Conservation (phyloP, 1,140 invertebrate species). For the Trichonephila clavata region DNA sequence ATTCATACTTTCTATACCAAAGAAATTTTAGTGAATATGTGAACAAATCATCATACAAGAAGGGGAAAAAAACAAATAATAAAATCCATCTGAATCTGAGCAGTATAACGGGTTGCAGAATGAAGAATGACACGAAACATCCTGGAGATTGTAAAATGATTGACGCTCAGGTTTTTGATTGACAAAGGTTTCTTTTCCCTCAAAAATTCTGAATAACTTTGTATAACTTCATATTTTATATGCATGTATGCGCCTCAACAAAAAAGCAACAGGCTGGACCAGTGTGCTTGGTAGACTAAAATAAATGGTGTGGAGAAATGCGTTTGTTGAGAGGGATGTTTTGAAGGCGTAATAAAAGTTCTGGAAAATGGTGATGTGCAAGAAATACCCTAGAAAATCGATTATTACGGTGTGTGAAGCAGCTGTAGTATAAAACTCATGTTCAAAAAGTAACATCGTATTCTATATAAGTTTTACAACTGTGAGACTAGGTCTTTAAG, state of each 20-base stretch:
- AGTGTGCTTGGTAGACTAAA: background rate
- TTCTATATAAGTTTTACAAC: background rate
- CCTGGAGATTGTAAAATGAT: background rate
- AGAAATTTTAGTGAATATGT: too few relatives aligned
- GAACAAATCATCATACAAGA: too few relatives aligned
- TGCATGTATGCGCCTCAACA: background rate
- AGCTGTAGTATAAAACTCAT: background rate
- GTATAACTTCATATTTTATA: slow-evolving; percentile 9
- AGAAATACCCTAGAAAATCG: background rate
- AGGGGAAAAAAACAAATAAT: background rate
- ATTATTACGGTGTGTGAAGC: background rate
- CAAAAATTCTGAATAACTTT: background rate
- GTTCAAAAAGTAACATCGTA: background rate
- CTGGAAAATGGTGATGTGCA: background rate
- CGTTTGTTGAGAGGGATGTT: background rate
- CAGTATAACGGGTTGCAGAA: background rate
- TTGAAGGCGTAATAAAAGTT: background rate
- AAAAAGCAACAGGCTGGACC: background rate
- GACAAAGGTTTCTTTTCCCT: background rate
- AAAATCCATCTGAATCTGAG: background rate
- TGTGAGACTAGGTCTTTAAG: too few relatives aligned
- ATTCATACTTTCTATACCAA: too few relatives aligned
- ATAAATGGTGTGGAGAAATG: background rate
- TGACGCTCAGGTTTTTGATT: slow-evolving; percentile 3
- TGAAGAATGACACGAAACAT: background rate